Evolutionary conservation across 2,113 vertebrate species (phyloP).

Genomic region (Rallus limicola): DNA sequence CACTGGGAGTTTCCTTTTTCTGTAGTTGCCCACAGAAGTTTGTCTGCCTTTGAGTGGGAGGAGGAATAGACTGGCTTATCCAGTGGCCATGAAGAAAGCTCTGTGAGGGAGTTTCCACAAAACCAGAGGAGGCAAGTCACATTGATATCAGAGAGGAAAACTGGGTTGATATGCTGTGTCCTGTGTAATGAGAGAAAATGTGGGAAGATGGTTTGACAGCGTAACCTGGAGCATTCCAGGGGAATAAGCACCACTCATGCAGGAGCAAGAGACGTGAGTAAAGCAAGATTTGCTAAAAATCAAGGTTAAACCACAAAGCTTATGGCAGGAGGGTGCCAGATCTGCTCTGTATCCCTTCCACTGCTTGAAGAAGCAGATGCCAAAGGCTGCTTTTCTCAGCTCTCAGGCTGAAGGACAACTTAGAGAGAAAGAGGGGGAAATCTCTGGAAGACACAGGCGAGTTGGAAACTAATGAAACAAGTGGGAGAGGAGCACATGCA

Average conservation of each 20-base stretch:
- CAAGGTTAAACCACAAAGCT: neutral
- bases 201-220: neutral
- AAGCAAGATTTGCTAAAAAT: neutral
- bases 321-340: neutral
- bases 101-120: neutral
- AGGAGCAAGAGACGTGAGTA: neutral
- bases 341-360: neutral
- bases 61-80: conserved; percentile 18
- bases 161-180: neutral
- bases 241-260: neutral
- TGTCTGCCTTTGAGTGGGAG: conserved; percentile 5
- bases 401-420: neutral
- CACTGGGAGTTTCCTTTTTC: neutral
- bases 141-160: neutral
- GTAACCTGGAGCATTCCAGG: neutral
- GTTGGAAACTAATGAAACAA: neutral
- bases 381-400: neutral
- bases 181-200: neutral
- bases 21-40: neutral
- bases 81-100: conserved; percentile 10
- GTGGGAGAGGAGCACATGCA: neutral
- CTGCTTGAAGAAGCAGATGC: neutral
- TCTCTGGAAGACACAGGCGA: neutral
- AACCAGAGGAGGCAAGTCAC: neutral
- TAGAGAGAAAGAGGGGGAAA: neutral